Conservation (phyloP, 2,797 vertebrate species). For the Myotis vivesi region DNA sequence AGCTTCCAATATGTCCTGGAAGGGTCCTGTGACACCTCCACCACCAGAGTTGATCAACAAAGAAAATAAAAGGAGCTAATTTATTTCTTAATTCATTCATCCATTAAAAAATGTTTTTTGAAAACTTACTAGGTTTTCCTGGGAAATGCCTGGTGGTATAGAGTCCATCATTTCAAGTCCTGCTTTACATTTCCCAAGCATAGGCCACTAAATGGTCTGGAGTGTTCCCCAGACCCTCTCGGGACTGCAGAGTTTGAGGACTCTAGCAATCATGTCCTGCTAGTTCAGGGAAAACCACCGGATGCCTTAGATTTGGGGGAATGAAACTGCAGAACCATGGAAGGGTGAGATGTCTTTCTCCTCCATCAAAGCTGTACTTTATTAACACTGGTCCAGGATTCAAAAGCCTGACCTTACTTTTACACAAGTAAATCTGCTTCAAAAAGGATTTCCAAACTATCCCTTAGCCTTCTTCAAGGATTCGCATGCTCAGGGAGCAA, state of each 20-base stretch:
- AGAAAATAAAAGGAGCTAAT: constrained; percentile 27
- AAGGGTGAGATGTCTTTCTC: neutral
- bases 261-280: neutral
- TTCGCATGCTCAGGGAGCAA: neutral
- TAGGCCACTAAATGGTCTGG: neutral
- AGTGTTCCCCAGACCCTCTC: neutral
- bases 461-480: neutral
- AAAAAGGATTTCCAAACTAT: neutral
- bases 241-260: neutral
- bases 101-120: neutral
- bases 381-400: neutral
- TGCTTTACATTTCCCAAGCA: neutral
- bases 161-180: neutral
- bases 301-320: neutral
- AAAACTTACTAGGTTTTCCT: neutral
- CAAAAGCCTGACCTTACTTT: constrained; percentile 16
- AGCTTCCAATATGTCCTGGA: neutral
- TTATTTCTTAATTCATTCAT: neutral
- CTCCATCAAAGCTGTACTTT: neutral
- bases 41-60: neutral
- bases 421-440: neutral
- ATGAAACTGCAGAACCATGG: neutral
- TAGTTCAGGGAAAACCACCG: neutral
- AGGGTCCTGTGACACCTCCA: neutral
- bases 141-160: neutral